Percentiles rank a stretch among this genome's conserved stretches.
These are phyloP conservation scores for Scaptomyza parva DNA, from an alignment of 2,888 invertebrate genomes.

Conservation along the genomic window DNA sequence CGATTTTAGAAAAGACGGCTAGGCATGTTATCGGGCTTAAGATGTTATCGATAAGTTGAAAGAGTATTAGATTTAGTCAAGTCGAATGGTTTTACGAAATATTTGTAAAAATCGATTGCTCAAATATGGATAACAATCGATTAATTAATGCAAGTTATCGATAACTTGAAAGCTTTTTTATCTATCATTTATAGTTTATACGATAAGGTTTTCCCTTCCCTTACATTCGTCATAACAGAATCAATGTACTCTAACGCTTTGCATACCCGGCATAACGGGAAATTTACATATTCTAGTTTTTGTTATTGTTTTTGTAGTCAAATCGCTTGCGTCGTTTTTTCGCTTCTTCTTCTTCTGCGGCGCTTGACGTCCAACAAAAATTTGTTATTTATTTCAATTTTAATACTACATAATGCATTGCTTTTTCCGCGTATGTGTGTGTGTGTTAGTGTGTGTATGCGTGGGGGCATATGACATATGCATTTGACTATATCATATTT, in stretches of 20 bases:
- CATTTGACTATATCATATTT: slow-evolving; percentile 46
- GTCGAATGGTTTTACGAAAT: too few species aligned
- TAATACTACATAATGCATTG: slow-evolving; percentile 40
- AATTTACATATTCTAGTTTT: slow-evolving; percentile 33
- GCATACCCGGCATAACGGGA: too few species aligned
- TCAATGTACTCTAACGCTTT: background rate
- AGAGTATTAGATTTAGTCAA: too few species aligned
- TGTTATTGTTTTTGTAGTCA: slow-evolving; percentile 10
- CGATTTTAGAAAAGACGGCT: background rate
- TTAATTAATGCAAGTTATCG: background rate
- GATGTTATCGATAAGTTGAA: background rate
- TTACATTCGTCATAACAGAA: background rate
- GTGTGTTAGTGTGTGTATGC: slow-evolving; percentile 15
- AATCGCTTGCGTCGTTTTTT: slow-evolving; percentile 21
- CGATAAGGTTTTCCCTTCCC: background rate
- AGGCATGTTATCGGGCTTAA: background rate
- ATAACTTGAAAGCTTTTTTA: background rate
- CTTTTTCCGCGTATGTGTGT: slow-evolving; percentile 13
- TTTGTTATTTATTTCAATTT: slow-evolving; percentile 57
- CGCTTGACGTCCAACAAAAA: slow-evolving; percentile 55
- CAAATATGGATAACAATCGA: background rate
- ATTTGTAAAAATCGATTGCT: too few species aligned
- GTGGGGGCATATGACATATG: slow-evolving; percentile 54
- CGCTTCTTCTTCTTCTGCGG: slow-evolving; percentile 51
- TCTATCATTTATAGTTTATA: too few species aligned